Base-by-base conservation (phyloP, 2,113 vertebrate genomes). In the Urocynchramus pylzowi region DNA sequence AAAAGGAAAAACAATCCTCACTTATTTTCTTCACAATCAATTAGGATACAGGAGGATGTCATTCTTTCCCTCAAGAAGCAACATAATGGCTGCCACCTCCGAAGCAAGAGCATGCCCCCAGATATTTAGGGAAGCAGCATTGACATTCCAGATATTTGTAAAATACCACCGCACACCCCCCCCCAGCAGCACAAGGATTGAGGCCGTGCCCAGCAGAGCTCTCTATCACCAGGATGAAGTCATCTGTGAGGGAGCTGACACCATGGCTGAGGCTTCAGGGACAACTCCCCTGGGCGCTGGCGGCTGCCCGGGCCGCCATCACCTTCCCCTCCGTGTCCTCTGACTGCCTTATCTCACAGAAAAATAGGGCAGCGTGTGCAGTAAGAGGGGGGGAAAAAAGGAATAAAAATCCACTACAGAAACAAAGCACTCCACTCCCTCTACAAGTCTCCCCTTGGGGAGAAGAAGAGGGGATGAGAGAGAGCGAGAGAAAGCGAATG, bases 201-300 rank as follows among this genome's bases (percentile, higher is more conserved):
- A 86, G 91, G 80, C 92, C 0, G 0, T 95, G 92, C 59, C 85
- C 84, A 59, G 73, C 2, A 9, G 94, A 93, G 84, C 95, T 95
- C 87, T 96, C 90, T 60, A 45, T 95, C 95, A 64, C 79, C 65
- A 49, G 90, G 94, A 96, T 96, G 96, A 97, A 97, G 87, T 97
- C 85, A 92, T 97, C 92, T 92, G 79, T 67, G 68, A 90, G 92
- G 82, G 76, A 93, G 92, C 75, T 93, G 95, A 94, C 95, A 95
- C 93, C 73, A 61, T 6, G 27, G 93, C 76, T 1, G 1, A 84
- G 75, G 82, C 90, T 85, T 35, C 2, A 6, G 74, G 71, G 63
- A 89, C 87, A 95, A 26, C 86, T 96, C 94, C 93, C 95, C 52
- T 73, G 93, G 90, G 96, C 26, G 0, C 68, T 76, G 54, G 30